Evolutionary conservation across 2,888 invertebrate genomes (phyloP).

Genomic region (Drosophila atripex): DNA sequence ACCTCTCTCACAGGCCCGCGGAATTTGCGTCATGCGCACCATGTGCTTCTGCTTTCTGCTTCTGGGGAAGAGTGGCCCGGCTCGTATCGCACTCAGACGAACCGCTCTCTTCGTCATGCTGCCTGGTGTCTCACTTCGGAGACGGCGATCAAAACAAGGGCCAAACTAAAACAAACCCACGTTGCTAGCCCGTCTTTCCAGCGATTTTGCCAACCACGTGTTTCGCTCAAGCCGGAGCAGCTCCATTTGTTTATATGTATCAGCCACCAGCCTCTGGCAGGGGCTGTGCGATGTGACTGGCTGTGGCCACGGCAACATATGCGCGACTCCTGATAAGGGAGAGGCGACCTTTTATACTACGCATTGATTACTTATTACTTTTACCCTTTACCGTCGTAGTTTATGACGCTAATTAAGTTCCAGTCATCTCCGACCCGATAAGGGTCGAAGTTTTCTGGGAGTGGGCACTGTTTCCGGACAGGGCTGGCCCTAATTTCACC

Average conservation of each 20-base stretch:
- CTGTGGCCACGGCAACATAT: slow-evolving; percentile 20
- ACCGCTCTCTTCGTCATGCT: slow-evolving; percentile 11
- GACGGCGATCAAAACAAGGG: slow-evolving; percentile 65
- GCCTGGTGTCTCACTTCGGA: slow-evolving; percentile 14
- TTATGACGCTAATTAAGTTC: slow-evolving; percentile 58
- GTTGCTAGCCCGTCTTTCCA: slow-evolving; percentile 9
- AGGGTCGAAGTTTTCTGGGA: neutral
- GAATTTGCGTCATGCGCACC: slow-evolving; percentile 79
- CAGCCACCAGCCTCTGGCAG: slow-evolving; percentile 26
- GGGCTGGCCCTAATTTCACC: slow-evolving; percentile 26
- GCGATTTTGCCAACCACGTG: slow-evolving; percentile 50
- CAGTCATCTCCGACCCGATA: slow-evolving; percentile 16
- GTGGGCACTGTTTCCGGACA: neutral
- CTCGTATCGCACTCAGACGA: neutral
- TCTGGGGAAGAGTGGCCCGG: slow-evolving; percentile 2
- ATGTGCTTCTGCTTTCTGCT: slow-evolving; percentile 73
- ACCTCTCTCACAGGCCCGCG: slow-evolving; percentile 21
- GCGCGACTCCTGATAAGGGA: slow-evolving; percentile 25
- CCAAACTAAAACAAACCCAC: slow-evolving; percentile 34
- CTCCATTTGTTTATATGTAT: slow-evolving; percentile 30
- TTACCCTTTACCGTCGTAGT: slow-evolving; percentile 2
- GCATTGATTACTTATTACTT: slow-evolving; percentile 44
- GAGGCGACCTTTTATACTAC: slow-evolving; percentile 43
- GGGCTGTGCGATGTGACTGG: slow-evolving; percentile 1
- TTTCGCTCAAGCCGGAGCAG: slow-evolving; percentile 20